Conservation (phyloP, 2,797 vertebrate genomes). For the Apodemus agrarius region DNA sequence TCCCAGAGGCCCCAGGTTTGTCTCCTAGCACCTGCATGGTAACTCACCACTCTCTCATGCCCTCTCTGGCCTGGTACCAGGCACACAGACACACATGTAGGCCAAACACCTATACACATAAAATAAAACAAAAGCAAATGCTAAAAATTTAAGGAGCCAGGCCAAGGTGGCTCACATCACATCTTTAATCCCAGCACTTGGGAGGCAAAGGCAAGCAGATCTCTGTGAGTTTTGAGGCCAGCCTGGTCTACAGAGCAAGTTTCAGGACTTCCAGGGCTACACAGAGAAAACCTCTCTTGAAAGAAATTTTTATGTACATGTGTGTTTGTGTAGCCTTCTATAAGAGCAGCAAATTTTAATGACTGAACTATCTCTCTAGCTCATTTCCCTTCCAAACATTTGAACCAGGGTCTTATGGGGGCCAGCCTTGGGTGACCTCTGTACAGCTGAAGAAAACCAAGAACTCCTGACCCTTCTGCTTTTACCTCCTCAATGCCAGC, state of each 20-base stretch:
- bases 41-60: not conserved
- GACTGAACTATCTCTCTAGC: not conserved
- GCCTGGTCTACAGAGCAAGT: not conserved
- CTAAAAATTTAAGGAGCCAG: not conserved
- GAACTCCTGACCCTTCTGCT: not conserved
- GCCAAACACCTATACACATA: not conserved
- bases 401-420: not conserved
- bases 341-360: not conserved
- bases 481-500: not conserved
- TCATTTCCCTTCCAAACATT: not conserved
- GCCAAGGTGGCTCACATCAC: no score
- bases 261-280: not conserved
- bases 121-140: not conserved
- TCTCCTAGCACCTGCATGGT: not conserved
- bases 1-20: not conserved
- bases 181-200: no score
- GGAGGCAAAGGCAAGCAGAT: no score
- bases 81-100: not conserved
- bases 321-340: not conserved
- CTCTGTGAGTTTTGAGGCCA: no score
- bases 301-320: not conserved
- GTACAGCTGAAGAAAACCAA: not conserved
- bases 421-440: not conserved
- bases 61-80: not conserved
- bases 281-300: not conserved